Base-by-base conservation (phyloP, 2,113 vertebrate genomes). In the Equus przewalskii region DNA sequence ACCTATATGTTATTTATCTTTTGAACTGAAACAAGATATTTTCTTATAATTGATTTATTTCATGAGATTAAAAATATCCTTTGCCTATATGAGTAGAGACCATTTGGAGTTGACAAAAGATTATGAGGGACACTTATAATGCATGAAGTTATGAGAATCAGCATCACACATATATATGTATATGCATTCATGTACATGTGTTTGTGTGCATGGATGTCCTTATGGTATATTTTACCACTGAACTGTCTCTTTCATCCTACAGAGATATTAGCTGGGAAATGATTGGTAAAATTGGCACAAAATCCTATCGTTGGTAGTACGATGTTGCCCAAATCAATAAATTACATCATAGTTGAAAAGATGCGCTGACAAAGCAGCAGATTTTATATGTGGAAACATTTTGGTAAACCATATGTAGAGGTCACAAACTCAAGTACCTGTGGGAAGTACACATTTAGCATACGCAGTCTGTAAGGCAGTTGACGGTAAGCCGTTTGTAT, bases 201-300 rank as follows among this genome's bases (percentile, higher is more conserved):
- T 82, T 2, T 54, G 46, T 30, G 6, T 56, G 0, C 21, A 10
- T 0, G 9, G 33, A 56, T 11, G 7, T 1, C 1, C 21, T 69
- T 72, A 58, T 5, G 6, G 64, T 44, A 64, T 54, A 44, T 16
- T 95, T 86, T 90, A 70, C 24, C 33, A 49, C 14, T 64, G 5
- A 70, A 7, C 0, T 67, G 2, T 46, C 3, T 56, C 18, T 65
- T 91, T 88, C 6, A 62, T 36, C 51, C 16, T 24, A 21, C 75
- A 93, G 41, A 70, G 16, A 84, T 10, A 78, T 64, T 60, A 88
- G 73, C 26, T 75, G 30, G 41, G 3, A 86, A 73, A 83, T 80
- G 15, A 51, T 51, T 83, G 58, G 9, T 28, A 49, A 79, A 49
- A 51, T 62, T 28, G 12, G 60, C n/a, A 75, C 4, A 2, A 65